Evolutionary conservation across 2,888 invertebrate genomes (phyloP), one percentile per base, ranked within the genome.

Genomic region (Torymus auratus): DNA sequence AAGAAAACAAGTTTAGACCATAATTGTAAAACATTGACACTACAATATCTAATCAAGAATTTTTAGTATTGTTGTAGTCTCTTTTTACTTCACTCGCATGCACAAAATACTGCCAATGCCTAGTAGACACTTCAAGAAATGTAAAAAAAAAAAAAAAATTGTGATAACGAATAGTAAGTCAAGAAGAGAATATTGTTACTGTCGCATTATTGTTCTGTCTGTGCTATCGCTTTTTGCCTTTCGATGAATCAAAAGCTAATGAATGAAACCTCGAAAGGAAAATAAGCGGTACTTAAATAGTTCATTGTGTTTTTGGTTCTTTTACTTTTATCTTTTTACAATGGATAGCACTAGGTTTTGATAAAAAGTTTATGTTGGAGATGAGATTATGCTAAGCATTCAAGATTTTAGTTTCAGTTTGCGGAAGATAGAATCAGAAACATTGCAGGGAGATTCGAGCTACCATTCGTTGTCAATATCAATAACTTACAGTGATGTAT

Each of bases 31-130:
- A 62, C 67, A 67, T 61, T 72, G 62, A 72, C 65, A 61, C 68
- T 62, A 61, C 60, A 78, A 72, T 81, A 81, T 64, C 20, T 73
- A 75, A 62, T 71, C n/a, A 71, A 67, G 55, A 55, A 23, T 65
- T n/a, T 1, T 61, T 74, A 78, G 65, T 67, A 67, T 78, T 67
- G 53, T 64, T 14, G 71, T 78, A 67, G 71, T 68, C 64, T 79
- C 75, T 78, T 78, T 74, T 74, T 67, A 81, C 61, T 82, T 76
- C 55, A 74, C 61, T 70, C 53, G 70, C 69, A 77, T 73, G 75
- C 77, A 82, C 79, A 82, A 80, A 77, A 76, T 82, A 82, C 70
- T 82, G 77, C 70, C 77, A 82, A 80, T 82, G 73, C 65, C 17
- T 74, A 82, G 65, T 72, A 56, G 17, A 77, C 14, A 76, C 20